phyloP scores from a whole-genome alignment of 2,113 vertebrate genomes.

The Naja naja region DNA sequence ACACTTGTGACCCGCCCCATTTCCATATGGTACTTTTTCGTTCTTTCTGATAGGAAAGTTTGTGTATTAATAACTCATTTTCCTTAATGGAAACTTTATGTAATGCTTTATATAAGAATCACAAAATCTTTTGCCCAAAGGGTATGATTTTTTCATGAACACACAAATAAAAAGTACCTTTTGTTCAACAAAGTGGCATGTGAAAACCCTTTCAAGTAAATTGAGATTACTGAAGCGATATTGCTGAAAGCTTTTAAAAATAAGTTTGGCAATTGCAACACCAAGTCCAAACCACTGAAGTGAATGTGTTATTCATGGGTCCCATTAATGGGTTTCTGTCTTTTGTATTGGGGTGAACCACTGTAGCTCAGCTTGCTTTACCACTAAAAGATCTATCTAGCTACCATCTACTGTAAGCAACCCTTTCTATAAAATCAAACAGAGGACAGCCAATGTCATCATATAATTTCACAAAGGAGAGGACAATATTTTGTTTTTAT shows the following conservation, averaged over 20 bases:
- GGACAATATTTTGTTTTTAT: neutral
- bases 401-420: neutral
- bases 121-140: conserved; percentile 56
- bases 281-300: conserved; percentile 11
- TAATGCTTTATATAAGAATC: conserved; percentile 25
- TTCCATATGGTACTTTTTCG: conserved; percentile 14
- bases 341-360: neutral
- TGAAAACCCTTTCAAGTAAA: conserved; percentile 33
- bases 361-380: neutral
- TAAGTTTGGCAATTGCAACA: conserved; percentile 54
- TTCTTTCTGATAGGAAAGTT: conserved; percentile 28
- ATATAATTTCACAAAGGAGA: neutral
- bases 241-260: conserved; percentile 65
- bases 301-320: conserved; percentile 15
- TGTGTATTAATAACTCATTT: conserved; percentile 39
- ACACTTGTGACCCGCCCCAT: neutral
- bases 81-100: conserved; percentile 31
- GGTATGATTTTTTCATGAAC: conserved; percentile 60
- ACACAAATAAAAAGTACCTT: conserved; percentile 57
- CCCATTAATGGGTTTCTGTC: neutral
- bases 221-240: conserved; percentile 49
- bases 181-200: conserved; percentile 58
- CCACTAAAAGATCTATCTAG: neutral
- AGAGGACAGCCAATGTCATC: neutral
- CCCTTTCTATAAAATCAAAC: neutral